phyloP scores from a whole-genome alignment of 1,140 invertebrate genomes.

The Neocloeon triangulifer region DNA sequence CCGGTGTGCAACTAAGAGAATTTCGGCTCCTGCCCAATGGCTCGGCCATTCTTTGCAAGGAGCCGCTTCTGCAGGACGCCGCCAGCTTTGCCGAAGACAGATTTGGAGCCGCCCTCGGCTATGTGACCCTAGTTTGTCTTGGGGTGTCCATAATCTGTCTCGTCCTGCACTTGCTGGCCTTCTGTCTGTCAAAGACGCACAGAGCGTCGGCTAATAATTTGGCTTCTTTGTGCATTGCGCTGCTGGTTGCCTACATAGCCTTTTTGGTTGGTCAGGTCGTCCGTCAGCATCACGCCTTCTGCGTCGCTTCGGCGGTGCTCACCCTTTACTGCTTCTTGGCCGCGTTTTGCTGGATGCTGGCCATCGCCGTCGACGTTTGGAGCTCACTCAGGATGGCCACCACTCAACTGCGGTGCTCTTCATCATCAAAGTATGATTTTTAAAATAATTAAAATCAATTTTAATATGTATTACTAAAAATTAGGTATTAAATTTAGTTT shows the following conservation, averaged over 20 bases:
- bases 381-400: slow-evolving; percentile 24
- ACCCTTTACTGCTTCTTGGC: slow-evolving; percentile 18
- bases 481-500: too few relatives aligned
- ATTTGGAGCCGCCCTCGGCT: slow-evolving; percentile 20
- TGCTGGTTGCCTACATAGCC: slow-evolving; percentile 20
- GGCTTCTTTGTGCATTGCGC: slow-evolving; percentile 20
- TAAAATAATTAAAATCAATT: background rate
- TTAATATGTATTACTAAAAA: background rate
- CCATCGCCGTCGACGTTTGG: slow-evolving; percentile 32
- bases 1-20: too few relatives aligned
- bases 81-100: slow-evolving; percentile 17
- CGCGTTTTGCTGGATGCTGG: slow-evolving; percentile 34
- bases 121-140: slow-evolving; percentile 20
- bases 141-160: slow-evolving; percentile 24
- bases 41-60: slow-evolving; percentile 12
- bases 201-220: slow-evolving; percentile 26
- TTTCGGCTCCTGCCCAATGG: slow-evolving; percentile 14
- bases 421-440: background rate
- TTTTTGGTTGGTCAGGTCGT: slow-evolving; percentile 22
- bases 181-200: slow-evolving; percentile 20
- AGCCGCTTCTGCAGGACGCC: slow-evolving; percentile 5
- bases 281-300: slow-evolving; percentile 22
- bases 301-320: slow-evolving; percentile 8
- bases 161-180: slow-evolving; percentile 21
- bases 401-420: slow-evolving; percentile 17